These are phyloP conservation scores for Pangasius larnaudii DNA, from an alignment of 2,797 vertebrate species.

Conservation along the genomic window DNA sequence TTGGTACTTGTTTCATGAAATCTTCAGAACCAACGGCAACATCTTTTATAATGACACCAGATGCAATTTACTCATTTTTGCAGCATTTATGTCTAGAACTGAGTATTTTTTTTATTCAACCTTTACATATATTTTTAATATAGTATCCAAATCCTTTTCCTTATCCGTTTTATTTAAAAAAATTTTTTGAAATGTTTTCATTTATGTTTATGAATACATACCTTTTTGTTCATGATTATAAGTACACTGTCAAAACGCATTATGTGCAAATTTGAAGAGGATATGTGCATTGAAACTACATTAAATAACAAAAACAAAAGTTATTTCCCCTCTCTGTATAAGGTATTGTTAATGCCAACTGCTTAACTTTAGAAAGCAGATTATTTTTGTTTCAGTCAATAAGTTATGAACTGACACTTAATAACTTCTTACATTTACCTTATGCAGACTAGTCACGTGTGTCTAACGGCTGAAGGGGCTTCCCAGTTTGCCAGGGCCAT, in stretches of 20 bases:
- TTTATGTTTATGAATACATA: too few species aligned
- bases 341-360: background rate
- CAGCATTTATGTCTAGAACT: background rate
- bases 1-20: background rate
- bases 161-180: too few species aligned
- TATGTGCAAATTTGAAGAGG: background rate
- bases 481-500: conserved; percentile 82
- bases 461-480: conserved; percentile 87
- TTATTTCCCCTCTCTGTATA: background rate
- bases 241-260: background rate
- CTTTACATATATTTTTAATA: background rate
- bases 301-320: background rate
- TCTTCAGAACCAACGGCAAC: background rate
- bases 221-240: too few species aligned
- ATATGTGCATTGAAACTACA: background rate
- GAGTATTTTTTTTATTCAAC: background rate
- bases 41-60: background rate
- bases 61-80: background rate
- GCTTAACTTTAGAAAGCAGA: background rate
- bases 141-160: background rate
- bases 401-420: background rate
- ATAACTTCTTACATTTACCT: conserved; percentile 31
- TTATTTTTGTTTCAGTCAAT: background rate
- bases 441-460: conserved; percentile 85
- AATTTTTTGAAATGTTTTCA: too few species aligned